Percentiles rank a stretch among this genome's conserved stretches.
Evolutionary conservation across 2,113 vertebrate species (phyloP).

Genomic region (Microtus pennsylvanicus): DNA sequence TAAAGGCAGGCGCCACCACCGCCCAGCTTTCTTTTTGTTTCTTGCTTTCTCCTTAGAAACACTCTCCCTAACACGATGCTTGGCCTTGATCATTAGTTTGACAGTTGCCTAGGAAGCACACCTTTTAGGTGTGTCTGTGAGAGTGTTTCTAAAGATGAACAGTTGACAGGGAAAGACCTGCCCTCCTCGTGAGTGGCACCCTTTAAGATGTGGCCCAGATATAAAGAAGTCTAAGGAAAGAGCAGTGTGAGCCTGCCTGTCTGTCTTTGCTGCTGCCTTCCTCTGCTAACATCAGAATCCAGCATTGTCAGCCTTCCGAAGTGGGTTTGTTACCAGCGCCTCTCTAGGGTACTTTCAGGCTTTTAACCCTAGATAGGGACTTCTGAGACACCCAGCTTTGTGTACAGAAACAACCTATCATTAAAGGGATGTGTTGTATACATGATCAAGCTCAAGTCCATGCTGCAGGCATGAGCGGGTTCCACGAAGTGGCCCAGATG

Average conservation of each 20-base stretch:
- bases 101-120: not conserved
- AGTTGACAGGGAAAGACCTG: not conserved
- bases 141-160: not conserved
- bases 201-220: not conserved
- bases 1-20: not conserved
- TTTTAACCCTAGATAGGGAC: not conserved
- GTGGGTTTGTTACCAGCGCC: not conserved
- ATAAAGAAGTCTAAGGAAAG: not conserved
- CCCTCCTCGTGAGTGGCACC: not conserved
- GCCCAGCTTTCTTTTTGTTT: not conserved
- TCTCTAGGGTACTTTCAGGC: not conserved
- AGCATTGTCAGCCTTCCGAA: not conserved
- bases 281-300: not conserved
- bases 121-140: not conserved
- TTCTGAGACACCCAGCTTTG: not conserved
- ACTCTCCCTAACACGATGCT: not conserved
- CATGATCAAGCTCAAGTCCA: not conserved
- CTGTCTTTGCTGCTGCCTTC: not conserved
- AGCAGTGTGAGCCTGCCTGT: not conserved
- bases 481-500: not conserved
- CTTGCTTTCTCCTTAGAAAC: slow-evolving; percentile 10
- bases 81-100: not conserved
- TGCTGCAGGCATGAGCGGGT: not conserved
- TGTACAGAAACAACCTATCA: not conserved
- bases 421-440: not conserved